These are phyloP conservation scores for Saguinus midas DNA, from an alignment of 2,113 vertebrate genomes.

Conservation along the genomic window DNA sequence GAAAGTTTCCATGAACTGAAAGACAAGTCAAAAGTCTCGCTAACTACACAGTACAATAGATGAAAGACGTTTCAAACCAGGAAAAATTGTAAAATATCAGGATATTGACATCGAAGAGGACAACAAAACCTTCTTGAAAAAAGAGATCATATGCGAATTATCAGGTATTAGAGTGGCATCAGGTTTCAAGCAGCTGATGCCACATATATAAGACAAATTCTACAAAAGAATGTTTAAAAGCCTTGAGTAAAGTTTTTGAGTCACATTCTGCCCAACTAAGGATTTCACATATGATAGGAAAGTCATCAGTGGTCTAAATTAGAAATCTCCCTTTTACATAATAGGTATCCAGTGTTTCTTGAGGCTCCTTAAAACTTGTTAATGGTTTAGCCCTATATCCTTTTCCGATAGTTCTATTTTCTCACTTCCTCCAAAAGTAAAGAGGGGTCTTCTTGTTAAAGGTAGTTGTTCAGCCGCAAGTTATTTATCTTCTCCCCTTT, in stretches of 20 bases:
- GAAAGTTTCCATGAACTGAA: neutral
- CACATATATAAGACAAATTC: neutral
- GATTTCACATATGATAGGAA: neutral
- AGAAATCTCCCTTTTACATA: neutral
- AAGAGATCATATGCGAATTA: neutral
- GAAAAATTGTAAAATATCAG: neutral
- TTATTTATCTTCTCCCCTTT: neutral
- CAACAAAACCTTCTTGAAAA: neutral
- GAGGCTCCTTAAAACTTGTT: neutral
- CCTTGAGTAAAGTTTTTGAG: neutral
- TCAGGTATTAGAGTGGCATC: neutral
- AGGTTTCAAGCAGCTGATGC: neutral
- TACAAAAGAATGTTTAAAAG: neutral
- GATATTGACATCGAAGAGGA: neutral
- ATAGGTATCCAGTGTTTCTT: neutral
- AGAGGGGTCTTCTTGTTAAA: neutral
- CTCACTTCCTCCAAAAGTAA: neutral
- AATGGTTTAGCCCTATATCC: neutral
- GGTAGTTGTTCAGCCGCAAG: neutral
- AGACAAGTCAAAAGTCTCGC: neutral
- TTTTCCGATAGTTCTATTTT: neutral
- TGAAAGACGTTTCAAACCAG: neutral
- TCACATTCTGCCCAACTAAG: neutral
- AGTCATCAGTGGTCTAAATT: neutral
- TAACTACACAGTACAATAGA: neutral